phyloP scores from a whole-genome alignment of 1,140 invertebrate genomes.

The Caenorhabditis briggsae region DNA sequence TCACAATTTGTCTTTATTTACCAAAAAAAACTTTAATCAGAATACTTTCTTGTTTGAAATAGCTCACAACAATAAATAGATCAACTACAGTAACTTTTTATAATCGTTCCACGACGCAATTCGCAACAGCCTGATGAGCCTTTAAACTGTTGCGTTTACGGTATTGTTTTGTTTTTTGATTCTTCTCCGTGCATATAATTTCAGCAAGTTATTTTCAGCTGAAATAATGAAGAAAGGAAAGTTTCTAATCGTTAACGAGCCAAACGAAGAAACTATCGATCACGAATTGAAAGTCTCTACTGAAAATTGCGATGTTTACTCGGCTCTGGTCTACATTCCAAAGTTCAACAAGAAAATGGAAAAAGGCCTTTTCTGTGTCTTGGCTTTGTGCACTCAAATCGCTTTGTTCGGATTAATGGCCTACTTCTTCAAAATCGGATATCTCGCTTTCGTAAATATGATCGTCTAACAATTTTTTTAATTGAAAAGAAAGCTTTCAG shows the following conservation, averaged over 20 bases:
- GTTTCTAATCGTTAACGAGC: conserved; percentile 15
- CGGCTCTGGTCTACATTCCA: conserved; percentile 24
- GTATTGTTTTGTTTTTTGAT: background rate
- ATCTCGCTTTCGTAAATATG: background rate
- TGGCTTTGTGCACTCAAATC: background rate
- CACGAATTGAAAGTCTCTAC: background rate
- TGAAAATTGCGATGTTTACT: conserved; percentile 1
- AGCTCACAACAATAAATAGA: too few relatives aligned
- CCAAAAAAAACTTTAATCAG: too few relatives aligned
- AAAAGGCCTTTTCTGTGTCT: background rate
- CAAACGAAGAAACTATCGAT: conserved; percentile 10
- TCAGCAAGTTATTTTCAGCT: background rate
- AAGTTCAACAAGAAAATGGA: conserved; percentile 30
- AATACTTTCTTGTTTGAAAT: too few relatives aligned
- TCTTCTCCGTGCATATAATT: background rate
- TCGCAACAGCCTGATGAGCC: background rate
- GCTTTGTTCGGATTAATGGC: background rate
- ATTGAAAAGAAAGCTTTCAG: background rate
- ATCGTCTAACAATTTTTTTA: background rate
- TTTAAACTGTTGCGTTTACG: background rate
- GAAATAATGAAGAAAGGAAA: conserved; percentile 13
- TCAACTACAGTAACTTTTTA: too few relatives aligned
- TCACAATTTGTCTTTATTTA: too few relatives aligned
- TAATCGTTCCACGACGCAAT: too few relatives aligned
- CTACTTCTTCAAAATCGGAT: conserved; percentile 6